Evolutionary conservation across 1,140 invertebrate species (phyloP).

Genomic region (Phymastichus coffea): DNA sequence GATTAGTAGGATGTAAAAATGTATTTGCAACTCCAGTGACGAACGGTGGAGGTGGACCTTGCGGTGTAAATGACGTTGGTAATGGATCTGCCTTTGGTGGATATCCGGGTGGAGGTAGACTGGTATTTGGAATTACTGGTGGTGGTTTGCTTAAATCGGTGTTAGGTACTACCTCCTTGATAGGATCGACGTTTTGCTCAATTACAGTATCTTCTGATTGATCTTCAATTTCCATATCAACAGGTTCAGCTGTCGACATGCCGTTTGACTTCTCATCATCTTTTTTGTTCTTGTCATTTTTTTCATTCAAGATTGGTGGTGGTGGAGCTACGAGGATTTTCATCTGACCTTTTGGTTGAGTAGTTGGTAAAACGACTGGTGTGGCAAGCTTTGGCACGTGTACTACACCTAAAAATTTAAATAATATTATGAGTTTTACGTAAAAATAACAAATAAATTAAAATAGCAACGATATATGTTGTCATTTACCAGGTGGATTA

Average conservation of each 20-base stretch:
- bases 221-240: conserved; percentile 58
- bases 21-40: conserved; percentile 38
- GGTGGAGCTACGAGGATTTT: conserved; percentile 51
- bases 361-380: conserved; percentile 37
- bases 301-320: conserved; percentile 44
- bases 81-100: conserved; percentile 21
- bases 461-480: too few relatives aligned
- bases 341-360: conserved; percentile 36
- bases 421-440: too few relatives aligned
- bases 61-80: conserved; percentile 20
- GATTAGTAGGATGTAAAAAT: conserved; percentile 32
- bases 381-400: conserved; percentile 60
- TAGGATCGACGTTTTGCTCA: conserved; percentile 41
- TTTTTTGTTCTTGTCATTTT: too few relatives aligned
- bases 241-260: conserved; percentile 37
- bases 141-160: conserved; percentile 18
- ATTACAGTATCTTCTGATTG: conserved; percentile 50
- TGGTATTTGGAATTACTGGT: conserved; percentile 15
- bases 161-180: conserved; percentile 7
- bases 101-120: conserved; percentile 21
- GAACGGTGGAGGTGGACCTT: conserved; percentile 41
- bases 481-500: conserved; percentile 53
- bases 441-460: too few relatives aligned
- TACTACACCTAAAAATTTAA: conserved; percentile 41
- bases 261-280: too few relatives aligned